Base-by-base conservation (phyloP, 2,888 invertebrate species). In the Glyphotaelius pellucidus region DNA sequence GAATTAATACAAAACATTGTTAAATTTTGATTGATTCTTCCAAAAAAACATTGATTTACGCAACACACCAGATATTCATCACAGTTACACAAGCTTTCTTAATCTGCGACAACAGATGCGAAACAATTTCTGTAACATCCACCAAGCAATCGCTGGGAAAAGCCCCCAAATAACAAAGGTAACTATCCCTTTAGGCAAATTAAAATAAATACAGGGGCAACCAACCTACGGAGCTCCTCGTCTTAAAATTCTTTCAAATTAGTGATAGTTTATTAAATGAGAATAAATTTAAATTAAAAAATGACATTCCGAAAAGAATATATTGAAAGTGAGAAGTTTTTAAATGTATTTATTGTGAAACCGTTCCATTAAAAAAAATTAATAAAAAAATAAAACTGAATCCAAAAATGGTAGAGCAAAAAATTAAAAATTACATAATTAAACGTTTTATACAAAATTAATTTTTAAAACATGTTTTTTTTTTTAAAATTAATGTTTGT, bases 211-310 rank as follows among this genome's bases (percentile, higher is more conserved):
- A 2, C 67, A 67, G 67, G 83, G 32, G 83, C 35, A 19, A 38
- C 83, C 83, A 38, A 83, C 83, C 35, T 32, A n/a, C 25, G 32
- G 35, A 9, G 32, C 25, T 83, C 83, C 25, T 15, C 11, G 25
- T 32, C 67, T 25, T 32, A 35, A 38, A 35, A 25, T 32, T 25
- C 35, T 32, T 83, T 83, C 83, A 83, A 83, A 83, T 83, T 83
- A 83, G 83, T n/a, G 83, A 83, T 83, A 83, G 83, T 83, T 83
- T 83, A 35, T 83, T 83, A 83, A 42, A 83, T 83, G 83, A 83
- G 12, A 83, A 32, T 83, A 32, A 83, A 83, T 83, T 83, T 83
- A 83, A 83, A 83, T 83, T 15, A 83, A 83, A 83, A 83, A 83
- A 32, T 83, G 83, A 83, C 83, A 83, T 83, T 83, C 83, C 83